A percentile compares a stretch with the other conserved stretches of the same genome.
phyloP scores from a whole-genome alignment of 2,113 vertebrate species.

The Oxyura jamaicensis region DNA sequence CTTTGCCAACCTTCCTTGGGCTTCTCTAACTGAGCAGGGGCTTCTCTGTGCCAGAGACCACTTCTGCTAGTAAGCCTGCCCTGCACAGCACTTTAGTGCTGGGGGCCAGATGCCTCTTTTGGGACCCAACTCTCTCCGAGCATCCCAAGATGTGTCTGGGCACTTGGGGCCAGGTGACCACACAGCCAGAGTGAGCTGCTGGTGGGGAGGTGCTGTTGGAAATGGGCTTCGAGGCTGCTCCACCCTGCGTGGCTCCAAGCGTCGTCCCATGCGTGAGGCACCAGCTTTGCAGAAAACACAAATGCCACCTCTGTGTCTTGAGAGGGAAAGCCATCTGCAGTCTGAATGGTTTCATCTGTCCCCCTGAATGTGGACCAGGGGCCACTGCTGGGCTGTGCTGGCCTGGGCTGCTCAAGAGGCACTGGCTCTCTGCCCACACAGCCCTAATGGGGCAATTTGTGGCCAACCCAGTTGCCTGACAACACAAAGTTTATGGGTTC shows the following conservation, averaged over 20 bases:
- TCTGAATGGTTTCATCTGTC: not conserved
- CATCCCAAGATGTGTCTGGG: accelerated
- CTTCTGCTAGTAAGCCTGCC: not conserved
- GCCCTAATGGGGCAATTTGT: not conserved
- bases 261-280: not conserved
- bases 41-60: not conserved
- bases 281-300: not conserved
- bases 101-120: accelerated
- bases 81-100: accelerated
- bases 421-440: no score
- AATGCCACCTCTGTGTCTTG: not conserved
- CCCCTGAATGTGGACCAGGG: not conserved
- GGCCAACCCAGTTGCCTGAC: not conserved
- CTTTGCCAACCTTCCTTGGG: not conserved
- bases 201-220: not conserved
- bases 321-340: not conserved
- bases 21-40: not conserved
- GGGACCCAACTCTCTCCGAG: not conserved
- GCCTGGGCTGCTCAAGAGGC: no score
- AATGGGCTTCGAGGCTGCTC: not conserved
- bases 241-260: accelerated
- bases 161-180: not conserved
- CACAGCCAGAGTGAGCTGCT: not conserved
- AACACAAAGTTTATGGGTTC: not conserved
- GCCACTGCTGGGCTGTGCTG: no score